Evolutionary conservation across 2,797 vertebrate species (phyloP).

Genomic region (Sebastes iracundus): DNA sequence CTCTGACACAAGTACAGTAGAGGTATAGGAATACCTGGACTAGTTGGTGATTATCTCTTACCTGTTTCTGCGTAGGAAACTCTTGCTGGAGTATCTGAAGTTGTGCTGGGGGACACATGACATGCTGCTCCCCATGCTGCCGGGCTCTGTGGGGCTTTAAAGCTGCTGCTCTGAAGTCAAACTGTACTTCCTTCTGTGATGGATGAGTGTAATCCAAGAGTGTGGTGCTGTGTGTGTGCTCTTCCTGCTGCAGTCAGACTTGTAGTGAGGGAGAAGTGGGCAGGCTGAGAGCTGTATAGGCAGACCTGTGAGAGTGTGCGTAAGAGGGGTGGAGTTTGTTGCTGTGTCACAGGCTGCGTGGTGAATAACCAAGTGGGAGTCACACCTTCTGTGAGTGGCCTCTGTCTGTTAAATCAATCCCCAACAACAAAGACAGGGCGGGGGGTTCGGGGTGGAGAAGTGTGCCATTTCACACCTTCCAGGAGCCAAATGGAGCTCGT

Average conservation of each 20-base stretch:
- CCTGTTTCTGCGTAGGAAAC: slow-evolving; percentile 87
- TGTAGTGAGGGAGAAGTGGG: slow-evolving; percentile 63
- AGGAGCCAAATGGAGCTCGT: slow-evolving; percentile 80
- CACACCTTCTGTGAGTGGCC: slow-evolving; percentile 72
- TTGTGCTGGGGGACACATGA: slow-evolving; percentile 87
- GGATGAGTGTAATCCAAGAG: slow-evolving; percentile 72
- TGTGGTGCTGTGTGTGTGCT: background rate
- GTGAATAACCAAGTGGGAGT: slow-evolving; percentile 60
- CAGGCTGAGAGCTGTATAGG: slow-evolving; percentile 56
- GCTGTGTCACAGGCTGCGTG: slow-evolving; percentile 50
- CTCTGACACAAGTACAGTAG: slow-evolving; percentile 6
- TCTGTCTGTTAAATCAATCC: slow-evolving; percentile 78
- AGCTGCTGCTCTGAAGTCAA: slow-evolving; percentile 17
- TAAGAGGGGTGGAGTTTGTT: slow-evolving; percentile 66
- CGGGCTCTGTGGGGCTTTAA: slow-evolving; percentile 20
- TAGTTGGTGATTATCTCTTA: slow-evolving; percentile 55
- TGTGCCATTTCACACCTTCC: slow-evolving; percentile 81
- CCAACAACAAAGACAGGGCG: slow-evolving; percentile 69
- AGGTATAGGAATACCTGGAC: slow-evolving; percentile 10
- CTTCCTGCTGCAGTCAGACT: slow-evolving; percentile 59
- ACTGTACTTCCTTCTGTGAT: slow-evolving; percentile 53
- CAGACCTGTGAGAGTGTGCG: slow-evolving; percentile 62
- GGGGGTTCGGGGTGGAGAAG: slow-evolving; percentile 27
- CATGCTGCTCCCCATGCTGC: slow-evolving; percentile 86
- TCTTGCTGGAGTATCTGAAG: slow-evolving; percentile 86